phyloP scores from a whole-genome alignment of 1,140 invertebrate genomes.

The Drosophila sulfurigaster region DNA sequence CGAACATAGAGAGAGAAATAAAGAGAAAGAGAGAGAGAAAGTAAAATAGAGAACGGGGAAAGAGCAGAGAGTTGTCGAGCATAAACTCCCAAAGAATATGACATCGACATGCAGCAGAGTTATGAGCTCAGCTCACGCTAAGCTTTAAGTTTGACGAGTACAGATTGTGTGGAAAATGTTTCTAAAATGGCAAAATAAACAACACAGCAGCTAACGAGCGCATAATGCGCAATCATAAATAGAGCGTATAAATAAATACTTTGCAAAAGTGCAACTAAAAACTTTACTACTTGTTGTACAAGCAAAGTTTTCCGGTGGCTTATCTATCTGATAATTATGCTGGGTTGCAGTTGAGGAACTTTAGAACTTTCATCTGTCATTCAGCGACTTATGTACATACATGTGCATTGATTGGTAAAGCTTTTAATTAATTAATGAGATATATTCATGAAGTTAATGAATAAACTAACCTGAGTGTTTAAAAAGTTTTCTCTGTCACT shows the following conservation, averaged over 20 bases:
- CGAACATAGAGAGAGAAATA: conserved; percentile 13
- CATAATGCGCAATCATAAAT: background rate
- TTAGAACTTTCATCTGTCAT: too few relatives aligned
- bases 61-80: background rate
- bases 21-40: conserved; percentile 4
- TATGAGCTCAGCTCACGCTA: conserved; percentile 48
- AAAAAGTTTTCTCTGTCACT: too few relatives aligned
- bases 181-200: background rate
- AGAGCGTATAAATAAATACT: background rate
- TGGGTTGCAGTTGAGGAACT: too few relatives aligned
- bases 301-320: too few relatives aligned
- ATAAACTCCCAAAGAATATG: conserved; percentile 30
- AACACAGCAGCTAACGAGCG: background rate
- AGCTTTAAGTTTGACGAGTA: conserved; percentile 39
- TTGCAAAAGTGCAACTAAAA: background rate
- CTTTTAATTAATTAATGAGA: too few relatives aligned
- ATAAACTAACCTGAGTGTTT: too few relatives aligned
- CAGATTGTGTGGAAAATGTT: background rate
- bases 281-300: background rate
- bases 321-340: too few relatives aligned
- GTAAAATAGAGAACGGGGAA: too few relatives aligned
- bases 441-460: too few relatives aligned
- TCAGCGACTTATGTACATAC: too few relatives aligned
- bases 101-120: conserved; percentile 65
- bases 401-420: too few relatives aligned